These are phyloP conservation scores for Misgurnus anguillicaudatus DNA, from an alignment of 2,113 vertebrate genomes.

Conservation along the genomic window DNA sequence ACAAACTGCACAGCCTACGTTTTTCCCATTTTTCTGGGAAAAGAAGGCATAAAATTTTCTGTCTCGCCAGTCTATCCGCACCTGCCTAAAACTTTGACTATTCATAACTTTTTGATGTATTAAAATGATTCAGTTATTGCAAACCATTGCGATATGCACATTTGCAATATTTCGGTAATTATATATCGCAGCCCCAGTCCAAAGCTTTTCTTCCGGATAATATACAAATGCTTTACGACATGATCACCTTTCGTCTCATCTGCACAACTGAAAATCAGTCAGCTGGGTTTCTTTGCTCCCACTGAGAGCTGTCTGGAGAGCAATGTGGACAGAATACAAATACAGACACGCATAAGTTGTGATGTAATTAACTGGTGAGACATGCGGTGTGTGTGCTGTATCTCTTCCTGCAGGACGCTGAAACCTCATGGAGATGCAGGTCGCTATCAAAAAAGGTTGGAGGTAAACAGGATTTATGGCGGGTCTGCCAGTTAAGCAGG, in stretches of 20 bases:
- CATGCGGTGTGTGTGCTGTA: slow-evolving; percentile 46
- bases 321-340: slow-evolving; percentile 56
- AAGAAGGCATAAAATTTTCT: too few species aligned
- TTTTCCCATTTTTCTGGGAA: too few species aligned
- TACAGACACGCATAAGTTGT: slow-evolving; percentile 56
- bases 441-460: slow-evolving; percentile 39
- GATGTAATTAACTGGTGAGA: slow-evolving; percentile 57
- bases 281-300: slow-evolving; percentile 22
- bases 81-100: too few species aligned
- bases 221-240: slow-evolving; percentile 20
- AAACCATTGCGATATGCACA: too few species aligned
- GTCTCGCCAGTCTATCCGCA: too few species aligned
- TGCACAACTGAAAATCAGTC: slow-evolving; percentile 47
- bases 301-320: slow-evolving; percentile 20
- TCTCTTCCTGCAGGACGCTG: slow-evolving; percentile 27
- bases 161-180: too few species aligned
- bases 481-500: slow-evolving; percentile 39
- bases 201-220: not conserved
- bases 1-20: too few species aligned
- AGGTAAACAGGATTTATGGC: slow-evolving; percentile 12
- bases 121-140: too few species aligned
- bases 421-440: slow-evolving; percentile 42
- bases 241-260: slow-evolving; percentile 44
- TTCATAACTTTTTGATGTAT: too few species aligned
- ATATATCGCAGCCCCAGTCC: too few species aligned